Percentiles rank a stretch among this genome's conserved stretches.
Evolutionary conservation across 2,113 vertebrate species (phyloP).

Genomic region (Melanostigma gelatinosum): DNA sequence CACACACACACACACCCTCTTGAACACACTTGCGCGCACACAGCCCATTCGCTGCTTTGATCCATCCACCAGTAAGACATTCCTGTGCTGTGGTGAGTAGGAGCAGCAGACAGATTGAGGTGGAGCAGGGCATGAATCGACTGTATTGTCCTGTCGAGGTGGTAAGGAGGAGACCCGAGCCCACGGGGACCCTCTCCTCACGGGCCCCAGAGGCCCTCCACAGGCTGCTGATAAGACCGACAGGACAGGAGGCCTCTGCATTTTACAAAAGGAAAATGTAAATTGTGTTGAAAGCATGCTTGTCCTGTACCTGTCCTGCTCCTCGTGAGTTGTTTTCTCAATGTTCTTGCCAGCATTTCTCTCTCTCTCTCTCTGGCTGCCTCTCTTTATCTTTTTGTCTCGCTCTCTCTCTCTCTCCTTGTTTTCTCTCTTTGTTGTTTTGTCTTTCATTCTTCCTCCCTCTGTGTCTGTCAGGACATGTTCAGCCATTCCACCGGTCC

Average conservation of each 20-base stretch:
- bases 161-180: conserved; percentile 57
- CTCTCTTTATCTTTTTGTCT: conserved; percentile 4
- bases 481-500: conserved; percentile 20
- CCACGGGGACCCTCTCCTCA: conserved; percentile 47
- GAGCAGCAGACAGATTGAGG: conserved; percentile 56
- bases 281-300: conserved; percentile 54
- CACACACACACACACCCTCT: conserved; percentile 15
- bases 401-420: neutral
- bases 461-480: conserved; percentile 2
- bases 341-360: conserved; percentile 9
- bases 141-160: conserved; percentile 69
- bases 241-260: conserved; percentile 35
- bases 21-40: conserved; percentile 6
- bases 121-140: conserved; percentile 65
- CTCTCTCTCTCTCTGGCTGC: neutral
- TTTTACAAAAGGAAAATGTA: conserved; percentile 45
- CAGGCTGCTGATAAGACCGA: conserved; percentile 44
- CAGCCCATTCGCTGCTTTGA: conserved; percentile 58
- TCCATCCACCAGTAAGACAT: conserved; percentile 66
- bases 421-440: neutral
- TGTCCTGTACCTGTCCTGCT: conserved; percentile 7
- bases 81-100: conserved; percentile 63
- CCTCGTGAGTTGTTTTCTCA: conserved; percentile 5
- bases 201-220: conserved; percentile 40
- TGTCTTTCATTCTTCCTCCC: conserved; percentile 5